Evolutionary conservation across 2,113 vertebrate species (phyloP), one percentile per base, ranked within the genome.

Genomic region (Oncorhynchus mykiss): DNA sequence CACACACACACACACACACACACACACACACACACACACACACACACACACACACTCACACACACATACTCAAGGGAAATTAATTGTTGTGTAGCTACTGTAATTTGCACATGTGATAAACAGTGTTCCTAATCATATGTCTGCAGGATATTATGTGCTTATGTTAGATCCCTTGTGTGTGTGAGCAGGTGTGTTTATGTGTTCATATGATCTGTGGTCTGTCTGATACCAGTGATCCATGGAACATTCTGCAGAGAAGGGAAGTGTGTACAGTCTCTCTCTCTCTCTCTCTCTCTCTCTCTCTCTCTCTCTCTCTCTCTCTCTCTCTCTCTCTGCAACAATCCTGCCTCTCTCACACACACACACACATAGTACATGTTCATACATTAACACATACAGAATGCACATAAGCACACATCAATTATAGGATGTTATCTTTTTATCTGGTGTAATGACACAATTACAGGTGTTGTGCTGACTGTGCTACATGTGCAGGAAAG

Each of bases 171-270:
- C 39, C 39, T 45, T 45, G 39, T 45, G 39, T 12, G n/a, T 64
- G 5, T 64, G 60, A 22, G 18, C 60, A n/a, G 8, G 60, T 66
- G 64, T 29, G 64, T 12, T 25, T 66, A 27, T 27, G 16, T 45
- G 73, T 49, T 24, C 29, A 54, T 24, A 62, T 79, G 83, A 86
- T 77, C 78, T 78, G 84, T 65, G 75, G 78, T 72, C 76, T 78
- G 82, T 84, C 73, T 1, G 16, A 49, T 51, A 66, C 27, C 75
- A 78, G 70, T 84, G 77, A 85, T 77, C 80, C 79, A 49, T 76
- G 75, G 57, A 22, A 18, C 65, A 72, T 81, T 49, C 69, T 78
- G 65, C 68, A 71, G 70, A 48, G 59, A 57, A 4, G 51, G 12
- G 59, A 60, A n/a, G n/a, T 60, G 16, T 60, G 18, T 14, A 22